Conservation (phyloP, 2,888 invertebrate genomes). For the Anoplius nigerrimus region DNA sequence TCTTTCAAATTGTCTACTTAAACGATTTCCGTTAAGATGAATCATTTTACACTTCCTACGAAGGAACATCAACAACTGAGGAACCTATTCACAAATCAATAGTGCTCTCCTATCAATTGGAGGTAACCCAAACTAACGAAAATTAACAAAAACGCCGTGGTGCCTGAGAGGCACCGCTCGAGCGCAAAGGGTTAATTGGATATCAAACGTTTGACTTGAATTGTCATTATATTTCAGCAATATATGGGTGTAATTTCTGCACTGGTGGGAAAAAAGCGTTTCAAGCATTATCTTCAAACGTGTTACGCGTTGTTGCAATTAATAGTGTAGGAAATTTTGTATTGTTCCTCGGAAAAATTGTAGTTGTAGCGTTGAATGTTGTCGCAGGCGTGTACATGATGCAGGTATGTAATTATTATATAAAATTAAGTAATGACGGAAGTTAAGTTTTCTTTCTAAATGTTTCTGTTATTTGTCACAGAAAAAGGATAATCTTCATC, state of each 20-base stretch:
- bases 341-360: conserved; percentile 81
- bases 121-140: no score
- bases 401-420: conserved; percentile 73
- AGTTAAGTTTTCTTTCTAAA: neutral
- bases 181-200: no score
- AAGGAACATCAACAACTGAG: no score
- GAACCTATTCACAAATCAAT: no score
- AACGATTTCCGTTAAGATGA: no score
- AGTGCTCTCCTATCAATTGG: no score
- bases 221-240: conserved; percentile 75
- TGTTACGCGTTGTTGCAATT: conserved; percentile 81
- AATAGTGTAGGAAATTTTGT: conserved; percentile 87
- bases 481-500: conserved; percentile 78
- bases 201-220: neutral
- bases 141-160: no score
- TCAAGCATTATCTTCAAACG: conserved; percentile 79
- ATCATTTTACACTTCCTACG: no score
- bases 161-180: no score
- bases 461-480: conserved; percentile 56
- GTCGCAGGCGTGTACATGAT: conserved; percentile 79
- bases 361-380: conserved; percentile 80
- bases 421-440: neutral
- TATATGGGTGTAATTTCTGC: conserved; percentile 82
- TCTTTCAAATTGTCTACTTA: no score
- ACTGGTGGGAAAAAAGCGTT: conserved; percentile 80